Conservation (phyloP, 2,113 vertebrate species). For the Emydura subglobosa region DNA sequence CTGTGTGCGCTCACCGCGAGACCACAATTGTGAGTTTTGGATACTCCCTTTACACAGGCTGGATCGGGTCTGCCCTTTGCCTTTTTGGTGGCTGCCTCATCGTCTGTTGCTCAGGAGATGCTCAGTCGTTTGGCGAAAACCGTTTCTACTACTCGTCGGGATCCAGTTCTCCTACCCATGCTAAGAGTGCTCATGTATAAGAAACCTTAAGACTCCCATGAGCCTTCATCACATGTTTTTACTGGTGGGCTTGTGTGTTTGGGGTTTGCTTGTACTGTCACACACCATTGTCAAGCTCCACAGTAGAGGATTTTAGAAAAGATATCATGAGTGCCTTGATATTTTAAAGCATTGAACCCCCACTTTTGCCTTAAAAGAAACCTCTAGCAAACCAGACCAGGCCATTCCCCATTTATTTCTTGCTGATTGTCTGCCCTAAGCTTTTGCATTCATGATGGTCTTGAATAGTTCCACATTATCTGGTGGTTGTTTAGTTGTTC, state of each 20-base stretch:
- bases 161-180: constrained; percentile 87
- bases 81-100: constrained; percentile 88
- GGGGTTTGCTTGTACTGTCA: constrained; percentile 38
- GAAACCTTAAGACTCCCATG: not conserved
- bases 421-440: not conserved
- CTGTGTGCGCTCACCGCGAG: constrained; percentile 85
- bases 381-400: constrained; percentile 53
- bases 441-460: not conserved
- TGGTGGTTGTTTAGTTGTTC: not conserved
- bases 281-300: constrained; percentile 40
- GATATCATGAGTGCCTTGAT: constrained; percentile 47
- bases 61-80: constrained; percentile 91
- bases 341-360: constrained; percentile 49
- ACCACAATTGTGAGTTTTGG: constrained; percentile 93
- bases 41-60: constrained; percentile 93
- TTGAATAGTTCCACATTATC: not conserved
- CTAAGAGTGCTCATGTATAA: constrained; percentile 93
- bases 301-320: constrained; percentile 63
- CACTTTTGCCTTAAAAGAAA: constrained; percentile 66
- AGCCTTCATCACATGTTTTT: constrained; percentile 57
- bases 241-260: constrained; percentile 48
- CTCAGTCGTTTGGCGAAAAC: constrained; percentile 87
- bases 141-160: constrained; percentile 94
- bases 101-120: constrained; percentile 83
- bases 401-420: not conserved